These are phyloP conservation scores for Brotogeris chrysoptera DNA, from an alignment of 2,797 vertebrate genomes.

Conservation along the genomic window DNA sequence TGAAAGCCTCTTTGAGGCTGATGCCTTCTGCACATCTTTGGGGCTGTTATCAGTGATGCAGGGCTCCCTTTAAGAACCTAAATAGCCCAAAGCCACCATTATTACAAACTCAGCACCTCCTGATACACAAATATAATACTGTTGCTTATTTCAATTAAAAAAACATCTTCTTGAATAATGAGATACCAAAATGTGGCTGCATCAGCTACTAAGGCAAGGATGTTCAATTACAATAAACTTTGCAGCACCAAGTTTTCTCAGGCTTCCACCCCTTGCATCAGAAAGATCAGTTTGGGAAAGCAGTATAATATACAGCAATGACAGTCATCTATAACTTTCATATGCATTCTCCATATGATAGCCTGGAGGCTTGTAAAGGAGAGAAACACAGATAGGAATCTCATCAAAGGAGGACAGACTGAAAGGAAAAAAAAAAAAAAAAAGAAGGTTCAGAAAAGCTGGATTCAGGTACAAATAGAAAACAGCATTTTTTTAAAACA, in stretches of 20 bases:
- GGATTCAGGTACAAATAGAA: background rate
- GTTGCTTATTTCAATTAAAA: background rate
- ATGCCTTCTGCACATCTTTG: background rate
- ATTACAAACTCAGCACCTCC: background rate
- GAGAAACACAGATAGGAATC: background rate
- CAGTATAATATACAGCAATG: background rate
- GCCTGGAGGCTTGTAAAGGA: background rate
- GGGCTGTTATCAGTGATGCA: background rate
- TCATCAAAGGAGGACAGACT: background rate
- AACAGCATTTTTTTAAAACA: background rate
- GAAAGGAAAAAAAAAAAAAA: background rate
- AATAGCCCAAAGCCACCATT: background rate
- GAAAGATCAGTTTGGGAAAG: background rate
- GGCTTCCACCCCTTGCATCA: background rate
- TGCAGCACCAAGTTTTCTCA: background rate
- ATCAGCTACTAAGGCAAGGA: background rate
- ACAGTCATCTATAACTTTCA: background rate
- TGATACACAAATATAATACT: background rate
- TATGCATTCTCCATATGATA: background rate
- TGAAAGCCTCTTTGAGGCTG: background rate
- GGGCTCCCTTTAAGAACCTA: background rate
- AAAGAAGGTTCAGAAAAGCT: background rate
- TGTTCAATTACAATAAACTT: background rate
- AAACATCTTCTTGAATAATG: background rate
- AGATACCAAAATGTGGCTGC: background rate